Percentiles rank a stretch among this genome's conserved stretches.
These are phyloP conservation scores for Mercenaria mercenaria DNA, from an alignment of 1,140 invertebrate genomes.

Conservation along the genomic window DNA sequence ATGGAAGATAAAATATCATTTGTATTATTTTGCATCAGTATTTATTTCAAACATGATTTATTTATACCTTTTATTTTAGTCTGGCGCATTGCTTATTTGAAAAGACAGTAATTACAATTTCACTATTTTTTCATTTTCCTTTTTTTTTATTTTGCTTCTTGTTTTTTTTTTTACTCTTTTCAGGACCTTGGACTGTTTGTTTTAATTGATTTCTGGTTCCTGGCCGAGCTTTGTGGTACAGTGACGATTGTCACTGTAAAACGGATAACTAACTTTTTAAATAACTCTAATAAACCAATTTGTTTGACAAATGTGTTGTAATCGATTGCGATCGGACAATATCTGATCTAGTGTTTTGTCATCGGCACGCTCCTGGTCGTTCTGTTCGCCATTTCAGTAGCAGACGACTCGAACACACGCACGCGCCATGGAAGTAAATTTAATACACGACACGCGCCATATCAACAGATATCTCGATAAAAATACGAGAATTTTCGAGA, in stretches of 20 bases:
- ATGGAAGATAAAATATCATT: too few species aligned
- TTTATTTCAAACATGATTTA: too few species aligned
- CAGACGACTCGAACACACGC: conserved; percentile 26
- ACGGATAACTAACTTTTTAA: background rate
- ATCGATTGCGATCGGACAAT: background rate
- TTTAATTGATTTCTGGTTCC: too few species aligned
- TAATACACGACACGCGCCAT: conserved; percentile 36
- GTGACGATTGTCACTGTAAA: background rate
- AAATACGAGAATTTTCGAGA: conserved; percentile 1
- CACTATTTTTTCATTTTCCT: too few species aligned
- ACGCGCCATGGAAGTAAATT: conserved; percentile 38
- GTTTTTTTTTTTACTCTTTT: too few species aligned
- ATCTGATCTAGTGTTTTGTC: conserved; percentile 9
- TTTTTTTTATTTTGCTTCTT: too few species aligned
- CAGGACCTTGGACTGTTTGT: too few species aligned
- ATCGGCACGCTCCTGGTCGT: background rate
- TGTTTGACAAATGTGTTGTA: conserved; percentile 15
- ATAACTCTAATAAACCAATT: conserved; percentile 23
- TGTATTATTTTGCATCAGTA: too few species aligned
- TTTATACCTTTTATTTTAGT: too few species aligned
- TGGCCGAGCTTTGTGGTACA: background rate
- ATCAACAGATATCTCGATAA: conserved; percentile 30
- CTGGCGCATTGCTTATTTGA: too few species aligned
- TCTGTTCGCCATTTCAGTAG: background rate
- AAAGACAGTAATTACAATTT: too few species aligned